Conservation (phyloP, 2,797 vertebrate species). For the Acanthopagrus latus region DNA sequence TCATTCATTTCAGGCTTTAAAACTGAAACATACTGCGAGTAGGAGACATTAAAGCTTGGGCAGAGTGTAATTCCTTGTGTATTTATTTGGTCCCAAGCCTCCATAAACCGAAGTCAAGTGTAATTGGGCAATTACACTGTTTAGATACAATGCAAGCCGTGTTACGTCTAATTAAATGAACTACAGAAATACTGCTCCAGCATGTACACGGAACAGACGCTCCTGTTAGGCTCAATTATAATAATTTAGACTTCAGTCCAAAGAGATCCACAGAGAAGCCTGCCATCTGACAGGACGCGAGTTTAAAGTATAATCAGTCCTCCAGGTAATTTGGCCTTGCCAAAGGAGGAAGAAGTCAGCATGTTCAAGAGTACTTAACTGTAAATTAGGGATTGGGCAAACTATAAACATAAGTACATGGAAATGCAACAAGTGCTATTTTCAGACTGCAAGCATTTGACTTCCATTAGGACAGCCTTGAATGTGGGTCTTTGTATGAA, state of each 20-base stretch:
- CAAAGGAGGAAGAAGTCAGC: conserved; percentile 20
- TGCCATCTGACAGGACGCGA: conserved; percentile 9
- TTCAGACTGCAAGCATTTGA: conserved; percentile 64
- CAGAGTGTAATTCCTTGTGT: conserved; percentile 35
- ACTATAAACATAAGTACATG: conserved; percentile 36
- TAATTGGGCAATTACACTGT: conserved; percentile 58
- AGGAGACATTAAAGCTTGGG: conserved; percentile 28
- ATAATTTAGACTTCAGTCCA: conserved; percentile 21
- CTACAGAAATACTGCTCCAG: conserved; percentile 25
- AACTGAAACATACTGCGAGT: conserved; percentile 7
- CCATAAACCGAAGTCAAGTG: conserved; percentile 49
- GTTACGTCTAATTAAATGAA: conserved; percentile 59
- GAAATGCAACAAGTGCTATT: conserved; percentile 58
- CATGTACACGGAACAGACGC: conserved; percentile 15
- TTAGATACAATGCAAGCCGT: conserved; percentile 52
- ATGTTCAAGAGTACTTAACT: conserved; percentile 4
- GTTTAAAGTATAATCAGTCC: conserved; percentile 30
- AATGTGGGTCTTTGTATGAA: conserved; percentile 57
- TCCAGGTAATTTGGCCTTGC: conserved; percentile 30
- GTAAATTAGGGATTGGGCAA: conserved; percentile 27
- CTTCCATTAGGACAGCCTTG: conserved; percentile 58
- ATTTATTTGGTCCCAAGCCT: conserved; percentile 51
- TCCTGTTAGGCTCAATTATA: conserved; percentile 29
- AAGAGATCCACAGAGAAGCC: conserved; percentile 10
- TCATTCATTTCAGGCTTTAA: conserved; percentile 14